Conservation (phyloP, 2,888 invertebrate genomes). For the Gasteruption jaculator region DNA sequence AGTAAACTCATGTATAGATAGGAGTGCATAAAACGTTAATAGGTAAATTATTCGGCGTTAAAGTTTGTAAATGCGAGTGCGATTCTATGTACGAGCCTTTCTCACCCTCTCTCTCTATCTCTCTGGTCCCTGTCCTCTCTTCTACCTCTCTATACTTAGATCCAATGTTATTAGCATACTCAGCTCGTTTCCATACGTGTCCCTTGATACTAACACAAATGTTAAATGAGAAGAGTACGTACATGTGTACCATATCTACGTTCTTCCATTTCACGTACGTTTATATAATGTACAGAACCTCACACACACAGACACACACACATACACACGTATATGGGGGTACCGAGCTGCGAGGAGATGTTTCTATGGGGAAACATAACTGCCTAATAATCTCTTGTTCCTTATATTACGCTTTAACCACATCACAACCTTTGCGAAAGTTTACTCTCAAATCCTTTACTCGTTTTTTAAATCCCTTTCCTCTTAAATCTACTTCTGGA, state of each 20-base stretch:
- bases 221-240: slow-evolving; percentile 3
- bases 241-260: slow-evolving; percentile 12
- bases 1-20: too few species aligned
- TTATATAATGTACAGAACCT: slow-evolving; percentile 3
- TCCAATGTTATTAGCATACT: slow-evolving; percentile 43
- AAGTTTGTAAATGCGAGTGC: slow-evolving; percentile 47
- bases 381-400: slow-evolving; percentile 44
- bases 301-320: slow-evolving; percentile 25
- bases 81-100: slow-evolving; percentile 45
- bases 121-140: too few species aligned
- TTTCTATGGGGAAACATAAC: slow-evolving; percentile 44
- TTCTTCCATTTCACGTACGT: slow-evolving; percentile 12
- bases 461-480: too few species aligned
- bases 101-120: too few species aligned
- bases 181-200: slow-evolving; percentile 27
- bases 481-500: too few species aligned
- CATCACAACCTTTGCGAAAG: slow-evolving; percentile 21
- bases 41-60: slow-evolving; percentile 46
- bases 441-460: too few species aligned
- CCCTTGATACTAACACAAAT: slow-evolving; percentile 3
- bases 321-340: slow-evolving; percentile 20
- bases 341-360: slow-evolving; percentile 24
- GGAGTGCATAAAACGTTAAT: slow-evolving; percentile 43
- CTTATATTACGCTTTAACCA: slow-evolving; percentile 37
- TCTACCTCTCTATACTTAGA: too few species aligned